Base-by-base conservation (phyloP, 2,797 vertebrate species). In the Acanthurus lineatus region DNA sequence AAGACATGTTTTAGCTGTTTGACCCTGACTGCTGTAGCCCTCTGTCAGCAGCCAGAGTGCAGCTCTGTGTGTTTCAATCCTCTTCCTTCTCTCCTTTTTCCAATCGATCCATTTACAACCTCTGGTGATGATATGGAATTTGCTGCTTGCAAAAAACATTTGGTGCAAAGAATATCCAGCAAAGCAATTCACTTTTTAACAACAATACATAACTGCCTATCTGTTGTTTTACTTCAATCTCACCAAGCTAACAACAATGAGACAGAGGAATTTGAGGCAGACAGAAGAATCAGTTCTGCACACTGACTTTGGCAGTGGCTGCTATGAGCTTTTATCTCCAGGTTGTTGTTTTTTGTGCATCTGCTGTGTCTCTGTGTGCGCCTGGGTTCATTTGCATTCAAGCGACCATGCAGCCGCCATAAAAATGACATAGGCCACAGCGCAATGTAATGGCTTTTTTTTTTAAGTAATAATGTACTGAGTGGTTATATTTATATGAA, bases 381-480 rank as follows among this genome's bases (percentile, higher is more conserved):
- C 38, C 9, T 60, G 1, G 58, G 15, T 77, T 89, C 75, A 87
- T 92, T 79, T 85, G 71, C 80, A 90, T 87, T 84, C 76, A 73
- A 52, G 42, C 2, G 8, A 76, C 67, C 3, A 32, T 74, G 72
- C 81, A 12, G 77, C 1, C 2, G 53, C 60, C 68, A 58, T 88
- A 85, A 90, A 91, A 81, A 65, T 76, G 84, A 89, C 84, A 85
- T 40, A 53, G 73, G 52, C 40, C 3, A 45, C 53, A 63, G 53
- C 6, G 22, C 75, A 77, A 73, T 16, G 32, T 79, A 81, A 88
- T 79, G 58, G 76, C 38, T 32, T 32, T 65, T 86, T 77, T 82
- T 86, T 85, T 72, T 62, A 52, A 89, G 79, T 70, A 79, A 90
- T 88, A 88, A 91, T 86, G 68, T 42, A 83, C 64, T 66, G 62